Conservation (phyloP, 2,797 vertebrate species). For the Etheostoma nigrum region DNA sequence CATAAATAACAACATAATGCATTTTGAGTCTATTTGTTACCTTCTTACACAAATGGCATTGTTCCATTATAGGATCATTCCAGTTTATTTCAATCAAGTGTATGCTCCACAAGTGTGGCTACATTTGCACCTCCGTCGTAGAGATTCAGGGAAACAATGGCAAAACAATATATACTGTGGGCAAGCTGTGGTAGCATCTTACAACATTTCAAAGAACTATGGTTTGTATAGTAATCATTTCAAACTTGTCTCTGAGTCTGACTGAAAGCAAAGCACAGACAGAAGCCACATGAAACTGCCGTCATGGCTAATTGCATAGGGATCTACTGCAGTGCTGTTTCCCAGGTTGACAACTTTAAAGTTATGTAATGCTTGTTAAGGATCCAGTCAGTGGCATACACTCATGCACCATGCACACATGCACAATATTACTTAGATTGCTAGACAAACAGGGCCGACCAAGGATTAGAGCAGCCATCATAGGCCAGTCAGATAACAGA, state of each 20-base stretch:
- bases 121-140: background rate
- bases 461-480: constrained; percentile 50
- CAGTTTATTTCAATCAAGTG: background rate
- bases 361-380: constrained; percentile 68
- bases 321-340: constrained; percentile 26
- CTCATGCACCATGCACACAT: constrained; percentile 18
- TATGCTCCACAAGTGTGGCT: background rate
- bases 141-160: background rate
- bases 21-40: background rate
- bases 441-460: constrained; percentile 62
- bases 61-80: background rate
- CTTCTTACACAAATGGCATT: background rate
- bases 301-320: background rate
- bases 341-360: constrained; percentile 64
- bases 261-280: background rate
- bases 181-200: background rate
- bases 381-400: constrained; percentile 56
- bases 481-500: constrained; percentile 64
- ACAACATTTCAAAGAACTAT: background rate
- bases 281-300: background rate
- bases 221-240: constrained; percentile 14
- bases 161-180: background rate
- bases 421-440: constrained; percentile 76
- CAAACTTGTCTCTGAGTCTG: background rate
- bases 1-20: background rate